These are phyloP conservation scores for Ameiurus melas DNA, from an alignment of 2,113 vertebrate genomes.

Conservation along the genomic window DNA sequence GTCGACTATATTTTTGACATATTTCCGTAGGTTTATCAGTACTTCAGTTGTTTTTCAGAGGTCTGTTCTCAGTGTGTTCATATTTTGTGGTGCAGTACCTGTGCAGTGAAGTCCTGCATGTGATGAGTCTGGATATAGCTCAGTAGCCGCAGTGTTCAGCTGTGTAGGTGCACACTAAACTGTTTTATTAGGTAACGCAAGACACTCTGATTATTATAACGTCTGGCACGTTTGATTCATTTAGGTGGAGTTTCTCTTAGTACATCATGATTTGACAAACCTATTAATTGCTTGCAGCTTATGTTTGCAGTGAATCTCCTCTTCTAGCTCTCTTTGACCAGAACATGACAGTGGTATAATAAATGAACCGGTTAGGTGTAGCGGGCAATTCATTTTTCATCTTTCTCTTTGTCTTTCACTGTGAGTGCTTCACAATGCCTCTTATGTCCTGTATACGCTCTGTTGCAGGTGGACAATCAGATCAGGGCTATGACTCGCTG, in stretches of 20 bases:
- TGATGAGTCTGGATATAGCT: conserved; percentile 6
- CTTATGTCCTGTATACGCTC: conserved; percentile 21
- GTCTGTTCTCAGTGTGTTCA: neutral
- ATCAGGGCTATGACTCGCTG: conserved; percentile 85
- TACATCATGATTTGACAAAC: neutral
- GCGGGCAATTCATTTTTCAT: neutral
- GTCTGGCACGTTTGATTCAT: neutral
- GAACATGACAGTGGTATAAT: neutral
- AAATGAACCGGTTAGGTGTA: neutral
- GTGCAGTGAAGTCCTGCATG: neutral
- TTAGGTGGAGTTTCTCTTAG: neutral
- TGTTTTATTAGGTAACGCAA: too few relatives aligned
- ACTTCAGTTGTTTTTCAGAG: neutral
- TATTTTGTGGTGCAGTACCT: neutral
- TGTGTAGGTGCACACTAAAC: neutral
- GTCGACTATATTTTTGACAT: conserved; percentile 20
- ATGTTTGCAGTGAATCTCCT: neutral
- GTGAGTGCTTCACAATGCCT: neutral
- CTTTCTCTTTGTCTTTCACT: neutral
- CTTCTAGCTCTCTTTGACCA: neutral
- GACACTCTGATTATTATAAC: too few relatives aligned
- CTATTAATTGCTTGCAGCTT: neutral
- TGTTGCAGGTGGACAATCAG: conserved; percentile 84
- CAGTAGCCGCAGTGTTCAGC: neutral
- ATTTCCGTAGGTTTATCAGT: conserved; percentile 10